Evolutionary conservation across 2,797 vertebrate species (phyloP).

Genomic region (Hyperoplus immaculatus): DNA sequence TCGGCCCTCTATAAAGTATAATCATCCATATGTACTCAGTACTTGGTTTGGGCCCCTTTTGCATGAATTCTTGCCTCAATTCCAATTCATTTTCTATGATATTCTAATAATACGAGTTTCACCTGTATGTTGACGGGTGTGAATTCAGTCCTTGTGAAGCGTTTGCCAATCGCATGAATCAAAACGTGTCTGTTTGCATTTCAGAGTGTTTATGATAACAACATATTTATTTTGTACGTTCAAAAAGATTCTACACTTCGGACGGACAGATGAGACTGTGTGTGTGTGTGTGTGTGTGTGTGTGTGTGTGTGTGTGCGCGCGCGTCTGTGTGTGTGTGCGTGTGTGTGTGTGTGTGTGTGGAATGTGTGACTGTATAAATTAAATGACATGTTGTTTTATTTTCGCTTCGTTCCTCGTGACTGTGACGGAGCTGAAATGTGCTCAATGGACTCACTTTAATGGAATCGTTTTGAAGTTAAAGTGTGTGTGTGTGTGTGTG

Average conservation of each 20-base stretch:
- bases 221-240: conserved; percentile 15
- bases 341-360: background rate
- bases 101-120: no score
- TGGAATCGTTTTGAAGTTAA: no score
- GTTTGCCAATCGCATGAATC: background rate
- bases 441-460: no score
- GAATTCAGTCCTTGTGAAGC: background rate
- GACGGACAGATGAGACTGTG: background rate
- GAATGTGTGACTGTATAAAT: background rate
- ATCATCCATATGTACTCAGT: no score
- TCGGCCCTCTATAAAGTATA: no score
- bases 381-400: background rate
- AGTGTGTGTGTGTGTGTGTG: no score
- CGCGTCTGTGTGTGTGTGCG: no score
- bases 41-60: no score
- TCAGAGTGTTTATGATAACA: background rate
- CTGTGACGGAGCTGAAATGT: background rate
- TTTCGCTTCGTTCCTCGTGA: conserved; percentile 9
- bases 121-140: background rate
- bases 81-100: no score
- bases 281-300: background rate
- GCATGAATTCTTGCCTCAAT: no score
- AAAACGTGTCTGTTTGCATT: background rate
- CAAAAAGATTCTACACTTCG: background rate
- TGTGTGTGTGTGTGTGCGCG: no score